A percentile compares a stretch with the other conserved stretches of the same genome.
These are phyloP conservation scores for Hanleya hanleyi DNA, from an alignment of 2,888 invertebrate genomes.

Conservation along the genomic window DNA sequence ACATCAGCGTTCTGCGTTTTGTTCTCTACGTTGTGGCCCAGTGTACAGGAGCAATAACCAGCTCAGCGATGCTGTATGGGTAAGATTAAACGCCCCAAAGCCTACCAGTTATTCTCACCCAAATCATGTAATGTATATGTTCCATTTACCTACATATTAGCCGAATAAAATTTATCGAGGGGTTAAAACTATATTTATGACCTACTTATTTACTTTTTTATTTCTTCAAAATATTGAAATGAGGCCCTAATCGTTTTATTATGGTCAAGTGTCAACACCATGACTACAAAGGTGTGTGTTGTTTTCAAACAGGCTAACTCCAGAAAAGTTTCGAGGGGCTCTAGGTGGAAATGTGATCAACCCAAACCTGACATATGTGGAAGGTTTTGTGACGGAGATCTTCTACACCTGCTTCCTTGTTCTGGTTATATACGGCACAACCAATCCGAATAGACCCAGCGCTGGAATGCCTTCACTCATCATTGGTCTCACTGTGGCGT, in stretches of 20 bases:
- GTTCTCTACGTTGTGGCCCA: conserved; percentile 90
- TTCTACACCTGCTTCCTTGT: conserved; percentile 89
- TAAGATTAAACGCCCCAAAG: too few species aligned
- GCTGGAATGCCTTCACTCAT: conserved; percentile 86
- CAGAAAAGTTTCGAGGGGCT: not conserved
- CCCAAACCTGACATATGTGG: conserved; percentile 76
- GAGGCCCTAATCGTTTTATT: too few species aligned
- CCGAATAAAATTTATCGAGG: too few species aligned
- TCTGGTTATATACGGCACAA: conserved; percentile 86
- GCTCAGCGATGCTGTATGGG: conserved; percentile 90
- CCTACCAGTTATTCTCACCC: too few species aligned
- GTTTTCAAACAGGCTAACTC: conserved; percentile 68
- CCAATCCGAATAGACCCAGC: conserved; percentile 86
- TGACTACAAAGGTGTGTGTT: too few species aligned
- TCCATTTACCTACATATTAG: too few species aligned
- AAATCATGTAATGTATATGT: too few species aligned
- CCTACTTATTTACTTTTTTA: too few species aligned
- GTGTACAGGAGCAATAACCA: conserved; percentile 93
- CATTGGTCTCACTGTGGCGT: conserved; percentile 88
- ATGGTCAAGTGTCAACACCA: too few species aligned
- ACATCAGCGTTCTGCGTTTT: conserved; percentile 83
- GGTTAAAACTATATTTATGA: too few species aligned
- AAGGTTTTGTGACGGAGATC: conserved; percentile 87
- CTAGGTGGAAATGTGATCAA: conserved; percentile 77
- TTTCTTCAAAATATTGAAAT: too few species aligned